phyloP scores from a whole-genome alignment of 2,888 invertebrate species.

The Cremastinae sp. region DNA sequence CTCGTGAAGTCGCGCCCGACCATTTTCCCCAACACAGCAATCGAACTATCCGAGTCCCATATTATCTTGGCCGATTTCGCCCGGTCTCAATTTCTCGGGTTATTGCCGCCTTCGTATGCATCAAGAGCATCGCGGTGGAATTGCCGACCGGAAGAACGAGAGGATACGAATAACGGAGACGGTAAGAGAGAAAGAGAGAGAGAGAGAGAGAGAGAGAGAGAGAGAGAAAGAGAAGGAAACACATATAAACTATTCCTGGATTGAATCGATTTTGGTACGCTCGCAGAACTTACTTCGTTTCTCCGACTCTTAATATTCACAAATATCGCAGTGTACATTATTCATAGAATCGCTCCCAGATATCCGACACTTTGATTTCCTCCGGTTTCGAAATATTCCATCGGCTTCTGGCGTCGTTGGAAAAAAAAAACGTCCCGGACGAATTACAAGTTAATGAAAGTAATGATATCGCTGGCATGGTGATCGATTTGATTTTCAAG shows the following conservation, averaged over 20 bases:
- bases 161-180: too few species aligned
- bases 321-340: slow-evolving; percentile 26
- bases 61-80: slow-evolving; percentile 42
- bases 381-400: too few species aligned
- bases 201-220: too few species aligned
- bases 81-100: slow-evolving; percentile 56
- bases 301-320: slow-evolving; percentile 26
- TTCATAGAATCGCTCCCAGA: slow-evolving; percentile 22
- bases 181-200: too few species aligned
- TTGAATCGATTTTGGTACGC: slow-evolving; percentile 48
- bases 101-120: slow-evolving; percentile 60
- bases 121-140: slow-evolving; percentile 48
- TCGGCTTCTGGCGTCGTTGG: too few species aligned
- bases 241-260: slow-evolving; percentile 55
- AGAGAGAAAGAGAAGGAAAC: too few species aligned
- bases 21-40: slow-evolving; percentile 12
- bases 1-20: slow-evolving; percentile 9
- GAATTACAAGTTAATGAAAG: too few species aligned
- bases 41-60: slow-evolving; percentile 35
- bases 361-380: too few species aligned
- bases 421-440: too few species aligned
- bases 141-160: slow-evolving; percentile 20
- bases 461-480: too few species aligned
- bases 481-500: too few species aligned
- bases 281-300: slow-evolving; percentile 26